Conservation (phyloP, 2,113 vertebrate genomes). For the Leptobrachium leishanense region DNA sequence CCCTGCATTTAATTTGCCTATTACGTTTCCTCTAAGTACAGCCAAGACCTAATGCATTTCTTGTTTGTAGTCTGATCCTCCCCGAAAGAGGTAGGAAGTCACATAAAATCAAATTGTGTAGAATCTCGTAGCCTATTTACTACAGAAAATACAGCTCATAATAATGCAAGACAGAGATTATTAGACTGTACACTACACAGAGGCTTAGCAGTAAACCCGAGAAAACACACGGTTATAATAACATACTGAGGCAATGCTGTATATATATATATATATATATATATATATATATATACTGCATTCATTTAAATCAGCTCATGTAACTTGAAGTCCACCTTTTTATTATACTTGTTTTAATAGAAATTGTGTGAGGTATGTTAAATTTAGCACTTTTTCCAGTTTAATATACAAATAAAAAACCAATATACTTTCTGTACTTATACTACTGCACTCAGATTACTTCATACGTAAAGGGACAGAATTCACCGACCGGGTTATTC, state of each 20-base stretch:
- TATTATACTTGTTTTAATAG: too few species aligned
- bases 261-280: too few species aligned
- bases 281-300: too few species aligned
- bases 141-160: not conserved
- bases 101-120: slow-evolving; percentile 9
- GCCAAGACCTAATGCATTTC: slow-evolving; percentile 37
- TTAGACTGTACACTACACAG: not conserved
- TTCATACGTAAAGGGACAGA: too few species aligned
- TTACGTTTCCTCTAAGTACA: slow-evolving; percentile 13
- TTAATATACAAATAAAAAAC: too few species aligned
- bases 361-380: too few species aligned
- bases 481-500: too few species aligned
- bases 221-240: not conserved
- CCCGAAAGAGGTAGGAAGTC: slow-evolving; percentile 1
- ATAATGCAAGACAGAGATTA: not conserved
- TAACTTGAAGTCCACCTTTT: too few species aligned
- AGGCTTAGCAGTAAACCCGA: not conserved
- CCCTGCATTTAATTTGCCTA: slow-evolving; percentile 32
- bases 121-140: not conserved
- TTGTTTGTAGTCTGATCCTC: slow-evolving; percentile 1
- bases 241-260: not conserved
- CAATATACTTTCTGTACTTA: too few species aligned
- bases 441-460: too few species aligned
- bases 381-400: too few species aligned
- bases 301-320: too few species aligned